A percentile compares a stretch with the other conserved stretches of the same genome.
Conservation (phyloP, 2,113 vertebrate genomes). For the Tachysurus vachellii region DNA sequence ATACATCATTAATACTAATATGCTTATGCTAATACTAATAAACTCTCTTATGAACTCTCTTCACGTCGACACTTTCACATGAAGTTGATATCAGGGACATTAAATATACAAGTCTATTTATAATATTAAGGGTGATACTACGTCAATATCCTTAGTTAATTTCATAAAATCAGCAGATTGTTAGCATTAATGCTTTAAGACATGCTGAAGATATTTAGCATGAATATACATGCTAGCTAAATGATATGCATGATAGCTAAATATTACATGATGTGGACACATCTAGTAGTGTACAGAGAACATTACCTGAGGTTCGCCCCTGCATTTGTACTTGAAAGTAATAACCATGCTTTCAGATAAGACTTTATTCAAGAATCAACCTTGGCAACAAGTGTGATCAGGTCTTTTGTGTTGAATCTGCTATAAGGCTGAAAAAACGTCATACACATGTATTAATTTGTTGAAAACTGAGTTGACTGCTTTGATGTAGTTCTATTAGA, state of each 20-base stretch:
- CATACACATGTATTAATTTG: constrained; percentile 54
- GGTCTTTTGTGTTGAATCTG: constrained; percentile 42
- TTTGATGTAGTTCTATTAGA: constrained; percentile 55
- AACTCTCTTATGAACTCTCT: background rate
- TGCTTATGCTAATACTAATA: constrained; percentile 20
- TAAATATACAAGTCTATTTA: background rate
- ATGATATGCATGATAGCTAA: too few species aligned
- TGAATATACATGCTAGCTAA: too few species aligned
- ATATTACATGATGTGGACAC: background rate
- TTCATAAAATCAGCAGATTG: background rate
- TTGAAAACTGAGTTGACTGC: constrained; percentile 48
- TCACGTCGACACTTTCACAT: background rate
- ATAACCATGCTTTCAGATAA: background rate
- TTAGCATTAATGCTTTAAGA: background rate
- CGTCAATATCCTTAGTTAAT: background rate
- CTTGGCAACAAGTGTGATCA: constrained; percentile 29
- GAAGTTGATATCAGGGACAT: background rate
- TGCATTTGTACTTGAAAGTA: background rate
- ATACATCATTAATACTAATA: constrained; percentile 32
- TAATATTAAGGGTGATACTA: background rate
- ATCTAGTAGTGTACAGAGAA: background rate
- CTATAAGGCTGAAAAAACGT: constrained; percentile 58
- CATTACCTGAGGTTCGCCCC: background rate
- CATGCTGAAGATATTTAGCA: background rate
- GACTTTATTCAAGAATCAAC: background rate